phyloP scores from a whole-genome alignment of 2,797 vertebrate genomes.

The Halcyon leucocephala region DNA sequence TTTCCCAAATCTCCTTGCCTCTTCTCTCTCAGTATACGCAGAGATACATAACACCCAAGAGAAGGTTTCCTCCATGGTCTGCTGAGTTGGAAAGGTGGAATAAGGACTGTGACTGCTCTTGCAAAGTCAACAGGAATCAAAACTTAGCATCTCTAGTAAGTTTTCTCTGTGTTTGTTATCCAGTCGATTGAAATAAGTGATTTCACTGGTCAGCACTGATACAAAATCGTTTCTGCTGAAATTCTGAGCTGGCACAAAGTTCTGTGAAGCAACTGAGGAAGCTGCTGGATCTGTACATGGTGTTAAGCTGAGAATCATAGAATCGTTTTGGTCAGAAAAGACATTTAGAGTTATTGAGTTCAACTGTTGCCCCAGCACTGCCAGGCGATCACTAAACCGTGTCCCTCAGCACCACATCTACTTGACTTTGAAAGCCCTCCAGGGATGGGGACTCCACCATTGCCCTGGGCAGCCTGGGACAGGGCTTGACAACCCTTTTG shows the following conservation, averaged over 20 bases:
- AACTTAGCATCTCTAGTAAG: neutral
- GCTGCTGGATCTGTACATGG: rapidly evolving
- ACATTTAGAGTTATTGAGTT: neutral
- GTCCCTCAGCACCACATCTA: neutral
- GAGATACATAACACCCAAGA: neutral
- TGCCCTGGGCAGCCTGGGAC: neutral
- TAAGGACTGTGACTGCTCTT: neutral
- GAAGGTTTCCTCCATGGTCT: neutral
- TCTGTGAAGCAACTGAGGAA: neutral
- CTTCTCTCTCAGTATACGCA: neutral
- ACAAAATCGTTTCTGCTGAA: neutral
- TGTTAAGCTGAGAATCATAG: neutral
- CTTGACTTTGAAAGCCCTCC: neutral
- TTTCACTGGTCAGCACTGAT: neutral
- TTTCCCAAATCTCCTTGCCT: neutral
- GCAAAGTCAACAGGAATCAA: neutral
- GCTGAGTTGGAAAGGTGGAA: neutral
- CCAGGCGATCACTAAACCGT: neutral
- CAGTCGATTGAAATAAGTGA: neutral
- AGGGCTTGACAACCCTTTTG: neutral
- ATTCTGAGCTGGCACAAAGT: neutral
- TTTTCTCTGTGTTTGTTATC: neutral
- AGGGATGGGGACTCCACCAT: neutral
- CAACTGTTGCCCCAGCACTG: neutral
- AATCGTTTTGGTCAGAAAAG: neutral